phyloP scores from a whole-genome alignment of 2,113 vertebrate species.

The Barbus barbus region DNA sequence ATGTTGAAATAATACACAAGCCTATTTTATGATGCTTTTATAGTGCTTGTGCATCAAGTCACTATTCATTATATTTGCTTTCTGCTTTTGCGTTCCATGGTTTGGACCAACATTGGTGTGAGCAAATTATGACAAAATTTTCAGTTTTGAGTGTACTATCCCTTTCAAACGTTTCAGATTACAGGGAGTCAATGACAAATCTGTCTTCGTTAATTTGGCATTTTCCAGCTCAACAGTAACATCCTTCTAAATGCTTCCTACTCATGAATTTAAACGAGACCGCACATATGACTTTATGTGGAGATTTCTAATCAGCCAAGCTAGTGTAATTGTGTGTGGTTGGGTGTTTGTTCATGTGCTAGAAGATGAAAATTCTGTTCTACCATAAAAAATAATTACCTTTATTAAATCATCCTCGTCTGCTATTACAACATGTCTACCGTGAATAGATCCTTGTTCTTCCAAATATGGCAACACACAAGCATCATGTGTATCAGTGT shows the following conservation, averaged over 20 bases:
- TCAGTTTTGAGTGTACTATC: background rate
- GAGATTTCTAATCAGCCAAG: background rate
- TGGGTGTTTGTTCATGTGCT: slow-evolving; percentile 4
- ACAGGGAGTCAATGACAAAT: background rate
- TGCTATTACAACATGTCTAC: slow-evolving; percentile 22
- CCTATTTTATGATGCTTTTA: background rate
- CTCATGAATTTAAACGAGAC: background rate
- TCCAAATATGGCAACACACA: slow-evolving; percentile 41
- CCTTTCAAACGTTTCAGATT: background rate
- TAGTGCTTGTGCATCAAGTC: background rate
- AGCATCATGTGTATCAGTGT: background rate
- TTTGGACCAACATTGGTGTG: background rate
- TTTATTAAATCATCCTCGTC: background rate
- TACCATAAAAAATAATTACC: background rate
- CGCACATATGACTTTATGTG: background rate
- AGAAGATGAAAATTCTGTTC: slow-evolving; percentile 1
- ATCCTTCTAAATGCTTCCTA: slow-evolving; percentile 19
- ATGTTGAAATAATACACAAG: background rate
- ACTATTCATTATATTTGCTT: background rate
- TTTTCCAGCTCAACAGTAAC: slow-evolving; percentile 9
- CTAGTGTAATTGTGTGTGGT: background rate
- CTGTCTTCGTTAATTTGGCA: background rate
- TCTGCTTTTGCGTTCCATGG: background rate
- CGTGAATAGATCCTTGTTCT: slow-evolving; percentile 39
- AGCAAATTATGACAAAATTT: background rate